phyloP scores from a whole-genome alignment of 2,888 invertebrate genomes.

The Xestia ashworthii region DNA sequence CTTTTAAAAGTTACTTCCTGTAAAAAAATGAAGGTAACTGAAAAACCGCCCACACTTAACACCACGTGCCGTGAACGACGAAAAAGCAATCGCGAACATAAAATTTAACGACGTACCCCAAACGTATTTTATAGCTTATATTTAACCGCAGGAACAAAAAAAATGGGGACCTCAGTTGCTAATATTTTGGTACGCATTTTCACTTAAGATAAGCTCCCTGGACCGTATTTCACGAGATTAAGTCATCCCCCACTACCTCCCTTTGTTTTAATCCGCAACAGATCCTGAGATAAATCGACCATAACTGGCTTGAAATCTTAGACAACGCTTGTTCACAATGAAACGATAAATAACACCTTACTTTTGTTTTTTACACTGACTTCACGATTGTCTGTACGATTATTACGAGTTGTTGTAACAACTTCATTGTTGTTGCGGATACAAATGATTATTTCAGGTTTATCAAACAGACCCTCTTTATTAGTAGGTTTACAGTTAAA shows the following conservation, averaged over 20 bases:
- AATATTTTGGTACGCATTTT: conserved; percentile 78
- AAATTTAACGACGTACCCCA: conserved; percentile 61
- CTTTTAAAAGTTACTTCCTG: conserved; percentile 1
- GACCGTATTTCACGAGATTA: conserved; percentile 81
- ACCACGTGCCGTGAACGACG: conserved; percentile 44
- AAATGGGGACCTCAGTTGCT: conserved; percentile 65
- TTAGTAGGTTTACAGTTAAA: not conserved
- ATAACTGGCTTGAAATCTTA: conserved; percentile 67
- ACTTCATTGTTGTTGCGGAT: conserved; percentile 18
- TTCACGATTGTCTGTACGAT: conserved; percentile 26
- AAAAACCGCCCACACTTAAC: conserved; percentile 48
- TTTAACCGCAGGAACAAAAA: conserved; percentile 70
- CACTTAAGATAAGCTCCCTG: conserved; percentile 78
- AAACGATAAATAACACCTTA: conserved; percentile 52
- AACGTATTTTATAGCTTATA: conserved; percentile 65
- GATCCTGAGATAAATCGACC: conserved; percentile 77
- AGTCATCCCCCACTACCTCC: conserved; percentile 72
- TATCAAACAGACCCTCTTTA: not conserved
- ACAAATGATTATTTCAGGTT: not conserved
- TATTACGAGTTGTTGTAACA: conserved; percentile 12
- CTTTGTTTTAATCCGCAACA: conserved; percentile 79
- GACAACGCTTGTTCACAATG: conserved; percentile 61
- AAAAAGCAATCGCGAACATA: conserved; percentile 48
- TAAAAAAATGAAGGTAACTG: conserved; percentile 26
- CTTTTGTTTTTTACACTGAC: conserved; percentile 42